Conservation (phyloP, 2,888 invertebrate species). For the Laspeyria flexula region DNA sequence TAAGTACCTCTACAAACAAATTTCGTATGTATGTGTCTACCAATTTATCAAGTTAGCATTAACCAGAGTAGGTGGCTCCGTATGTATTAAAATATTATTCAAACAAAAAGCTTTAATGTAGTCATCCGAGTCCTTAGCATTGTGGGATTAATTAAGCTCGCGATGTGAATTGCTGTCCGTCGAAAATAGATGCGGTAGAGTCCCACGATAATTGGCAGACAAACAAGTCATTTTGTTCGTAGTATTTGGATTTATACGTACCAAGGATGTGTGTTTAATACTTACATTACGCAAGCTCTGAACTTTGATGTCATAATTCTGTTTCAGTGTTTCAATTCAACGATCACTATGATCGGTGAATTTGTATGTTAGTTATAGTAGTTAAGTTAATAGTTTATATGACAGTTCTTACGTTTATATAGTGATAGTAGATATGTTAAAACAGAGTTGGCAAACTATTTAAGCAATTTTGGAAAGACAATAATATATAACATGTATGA, state of each 20-base stretch:
- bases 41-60: too few relatives aligned
- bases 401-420: too few relatives aligned
- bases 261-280: conserved; percentile 48
- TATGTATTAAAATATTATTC: conserved; percentile 9
- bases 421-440: too few relatives aligned
- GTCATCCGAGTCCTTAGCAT: conserved; percentile 21
- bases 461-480: too few relatives aligned
- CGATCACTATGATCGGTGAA: neutral
- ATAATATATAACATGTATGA: too few relatives aligned
- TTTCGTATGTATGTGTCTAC: too few relatives aligned
- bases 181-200: conserved; percentile 17
- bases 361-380: neutral
- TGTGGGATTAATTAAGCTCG: conserved; percentile 27
- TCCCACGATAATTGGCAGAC: conserved; percentile 47
- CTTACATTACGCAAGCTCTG: conserved; percentile 28
- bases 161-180: conserved; percentile 4
- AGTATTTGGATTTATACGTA: conserved; percentile 3
- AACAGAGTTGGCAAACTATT: too few relatives aligned
- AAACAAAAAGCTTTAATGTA: conserved; percentile 19
- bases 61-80: neutral
- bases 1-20: too few relatives aligned
- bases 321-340: too few relatives aligned
- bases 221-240: conserved; percentile 37
- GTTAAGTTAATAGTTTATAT: too few relatives aligned
- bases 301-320: neutral